phyloP scores from a whole-genome alignment of 2,888 invertebrate genomes.

The Petrophora chlorosata region DNA sequence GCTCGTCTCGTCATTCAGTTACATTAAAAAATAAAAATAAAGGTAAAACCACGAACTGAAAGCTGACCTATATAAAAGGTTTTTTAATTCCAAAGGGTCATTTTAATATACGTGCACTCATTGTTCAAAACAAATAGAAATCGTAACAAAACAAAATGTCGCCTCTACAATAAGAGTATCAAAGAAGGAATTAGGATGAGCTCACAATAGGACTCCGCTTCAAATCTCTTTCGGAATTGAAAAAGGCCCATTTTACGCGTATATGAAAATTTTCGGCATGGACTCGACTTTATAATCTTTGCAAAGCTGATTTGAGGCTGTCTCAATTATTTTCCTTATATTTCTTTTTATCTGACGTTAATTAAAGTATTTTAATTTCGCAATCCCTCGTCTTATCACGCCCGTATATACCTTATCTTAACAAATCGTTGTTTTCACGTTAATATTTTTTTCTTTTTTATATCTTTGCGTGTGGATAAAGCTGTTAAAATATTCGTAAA shows the following conservation, averaged over 20 bases:
- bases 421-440: constrained; percentile 62
- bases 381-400: constrained; percentile 44
- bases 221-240: constrained; percentile 53
- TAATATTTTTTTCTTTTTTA: constrained; percentile 51
- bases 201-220: constrained; percentile 48
- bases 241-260: constrained; percentile 59
- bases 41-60: too few species aligned
- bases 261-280: constrained; percentile 51
- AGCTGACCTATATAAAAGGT: too few species aligned
- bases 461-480: constrained; percentile 67
- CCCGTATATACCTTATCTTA: constrained; percentile 41
- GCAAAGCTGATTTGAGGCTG: constrained; percentile 53
- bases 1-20: too few species aligned
- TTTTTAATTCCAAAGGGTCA: constrained; percentile 6
- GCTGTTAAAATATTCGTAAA: constrained; percentile 70
- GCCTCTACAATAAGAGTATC: constrained; percentile 53
- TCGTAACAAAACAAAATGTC: constrained; percentile 39
- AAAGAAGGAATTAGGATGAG: constrained; percentile 54
- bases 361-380: constrained; percentile 67
- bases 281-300: constrained; percentile 51
- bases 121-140: constrained; percentile 5
- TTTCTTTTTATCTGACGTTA: constrained; percentile 57
- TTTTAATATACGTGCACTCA: background rate
- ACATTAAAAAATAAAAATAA: too few species aligned
- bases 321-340: constrained; percentile 49